Evolutionary conservation across 2,888 invertebrate genomes (phyloP).

Genomic region (Saturnia pavonia): DNA sequence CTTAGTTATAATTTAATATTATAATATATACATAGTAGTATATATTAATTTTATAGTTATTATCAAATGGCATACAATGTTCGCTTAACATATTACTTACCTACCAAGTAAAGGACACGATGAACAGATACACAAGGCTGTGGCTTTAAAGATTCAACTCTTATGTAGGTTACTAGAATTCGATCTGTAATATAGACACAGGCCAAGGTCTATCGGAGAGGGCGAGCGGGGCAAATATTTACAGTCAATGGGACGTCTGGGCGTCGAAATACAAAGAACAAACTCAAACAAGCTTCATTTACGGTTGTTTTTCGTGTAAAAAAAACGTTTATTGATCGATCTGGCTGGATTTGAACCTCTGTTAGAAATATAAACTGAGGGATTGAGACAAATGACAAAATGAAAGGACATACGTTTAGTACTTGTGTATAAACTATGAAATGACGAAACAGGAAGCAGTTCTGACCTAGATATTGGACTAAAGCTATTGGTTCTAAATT

Average conservation of each 20-base stretch:
- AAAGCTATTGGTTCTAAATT: too few species aligned
- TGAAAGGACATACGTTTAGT: slow-evolving; percentile 6
- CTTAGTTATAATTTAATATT: too few species aligned
- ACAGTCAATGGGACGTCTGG: slow-evolving; percentile 31
- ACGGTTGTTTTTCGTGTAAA: slow-evolving; percentile 35
- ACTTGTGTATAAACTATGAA: not conserved
- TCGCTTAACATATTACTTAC: not conserved
- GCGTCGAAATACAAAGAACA: slow-evolving; percentile 30
- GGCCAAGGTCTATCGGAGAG: slow-evolving; percentile 22
- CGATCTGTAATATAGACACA: slow-evolving; percentile 22
- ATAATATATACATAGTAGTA: too few species aligned
- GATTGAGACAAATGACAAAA: not conserved
- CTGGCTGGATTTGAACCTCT: slow-evolving; percentile 35
- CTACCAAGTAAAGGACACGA: not conserved
- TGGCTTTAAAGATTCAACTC: slow-evolving; percentile 9
- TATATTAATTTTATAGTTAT: too few species aligned
- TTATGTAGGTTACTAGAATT: slow-evolving; percentile 12
- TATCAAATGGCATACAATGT: too few species aligned
- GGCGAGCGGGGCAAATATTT: slow-evolving; percentile 48
- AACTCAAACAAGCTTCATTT: slow-evolving; percentile 30
- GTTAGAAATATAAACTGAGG: slow-evolving; percentile 11
- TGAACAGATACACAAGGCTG: slow-evolving; percentile 3
- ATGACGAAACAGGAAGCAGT: not conserved
- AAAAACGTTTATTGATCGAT: slow-evolving; percentile 27
- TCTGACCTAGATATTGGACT: too few species aligned